These are phyloP conservation scores for Platygyra sinensis DNA, from an alignment of 64 coral and sea anemone genomes.

Conservation along the genomic window DNA sequence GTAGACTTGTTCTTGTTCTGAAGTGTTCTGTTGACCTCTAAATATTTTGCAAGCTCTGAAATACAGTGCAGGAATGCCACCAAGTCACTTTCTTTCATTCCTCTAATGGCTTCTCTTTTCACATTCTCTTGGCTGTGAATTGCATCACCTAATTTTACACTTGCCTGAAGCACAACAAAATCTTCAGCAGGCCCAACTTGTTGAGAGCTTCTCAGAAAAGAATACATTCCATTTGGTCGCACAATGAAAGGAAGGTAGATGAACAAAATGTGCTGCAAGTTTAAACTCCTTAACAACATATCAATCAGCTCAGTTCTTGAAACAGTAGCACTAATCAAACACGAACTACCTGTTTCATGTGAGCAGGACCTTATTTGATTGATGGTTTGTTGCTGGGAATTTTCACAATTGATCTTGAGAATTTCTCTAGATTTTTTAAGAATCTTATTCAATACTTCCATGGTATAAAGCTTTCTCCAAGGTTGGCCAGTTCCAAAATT, in stretches of 20 bases:
- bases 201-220: slow-evolving; percentile 17
- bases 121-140: slow-evolving; percentile 33
- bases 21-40: neutral
- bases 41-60: neutral
- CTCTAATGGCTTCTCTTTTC: slow-evolving; percentile 5
- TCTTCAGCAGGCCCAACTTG: neutral
- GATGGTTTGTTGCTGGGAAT: neutral
- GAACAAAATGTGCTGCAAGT: slow-evolving; percentile 19
- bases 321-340: neutral
- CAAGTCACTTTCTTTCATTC: neutral
- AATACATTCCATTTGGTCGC: slow-evolving; percentile 29
- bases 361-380: neutral
- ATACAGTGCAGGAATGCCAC: slow-evolving; percentile 10
- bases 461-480: slow-evolving; percentile 27
- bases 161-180: slow-evolving; percentile 5
- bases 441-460: slow-evolving; percentile 29
- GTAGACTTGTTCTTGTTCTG: neutral
- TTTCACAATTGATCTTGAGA: neutral
- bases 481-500: neutral
- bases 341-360: neutral
- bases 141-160: slow-evolving; percentile 8
- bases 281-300: slow-evolving; percentile 1
- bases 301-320: neutral
- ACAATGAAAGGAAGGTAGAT: slow-evolving; percentile 21
- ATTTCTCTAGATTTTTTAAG: neutral